Percentiles rank a stretch among this genome's conserved stretches.
phyloP scores from a whole-genome alignment of 2,797 vertebrate genomes.

The Notolepis coatsorum region DNA sequence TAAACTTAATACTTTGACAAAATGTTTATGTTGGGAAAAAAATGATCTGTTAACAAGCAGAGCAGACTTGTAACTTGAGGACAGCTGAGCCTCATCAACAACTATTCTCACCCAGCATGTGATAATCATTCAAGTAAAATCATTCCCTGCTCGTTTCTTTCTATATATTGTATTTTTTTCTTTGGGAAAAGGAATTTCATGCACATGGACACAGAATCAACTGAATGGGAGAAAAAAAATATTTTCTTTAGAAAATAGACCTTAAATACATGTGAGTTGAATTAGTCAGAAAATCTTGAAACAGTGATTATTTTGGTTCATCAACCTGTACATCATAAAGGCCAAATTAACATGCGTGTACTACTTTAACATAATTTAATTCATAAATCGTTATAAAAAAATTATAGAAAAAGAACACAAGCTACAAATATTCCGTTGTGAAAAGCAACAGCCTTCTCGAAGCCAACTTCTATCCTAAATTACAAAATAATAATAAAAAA shows the following conservation, averaged over 20 bases:
- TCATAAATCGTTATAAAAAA: constrained; percentile 53
- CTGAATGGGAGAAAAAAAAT: not conserved
- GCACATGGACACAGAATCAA: constrained; percentile 19
- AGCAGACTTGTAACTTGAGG: constrained; percentile 39
- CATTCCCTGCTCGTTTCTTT: too few species aligned
- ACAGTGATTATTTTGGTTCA: constrained; percentile 37
- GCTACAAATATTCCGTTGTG: constrained; percentile 45
- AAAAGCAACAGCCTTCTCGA: constrained; percentile 60
- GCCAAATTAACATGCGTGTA: constrained; percentile 62
- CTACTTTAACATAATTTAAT: constrained; percentile 20
- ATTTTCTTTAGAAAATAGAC: constrained; percentile 37
- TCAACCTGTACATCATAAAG: constrained; percentile 5
- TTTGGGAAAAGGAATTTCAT: constrained; percentile 22
- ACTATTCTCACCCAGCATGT: too few species aligned
- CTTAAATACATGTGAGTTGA: constrained; percentile 27
- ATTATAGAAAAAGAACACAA: constrained; percentile 52
- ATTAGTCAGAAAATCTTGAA: constrained; percentile 38
- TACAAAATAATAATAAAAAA: constrained; percentile 17
- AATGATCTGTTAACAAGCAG: constrained; percentile 45
- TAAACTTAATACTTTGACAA: constrained; percentile 31
- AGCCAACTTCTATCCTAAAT: constrained; percentile 41
- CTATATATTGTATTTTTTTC: too few species aligned
- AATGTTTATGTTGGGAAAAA: too few species aligned
- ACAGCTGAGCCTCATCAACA: constrained; percentile 30
- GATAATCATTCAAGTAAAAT: too few species aligned